Evolutionary conservation across 2,113 vertebrate species (phyloP), one percentile per base, ranked within the genome.

Genomic region (Myotis davidii): DNA sequence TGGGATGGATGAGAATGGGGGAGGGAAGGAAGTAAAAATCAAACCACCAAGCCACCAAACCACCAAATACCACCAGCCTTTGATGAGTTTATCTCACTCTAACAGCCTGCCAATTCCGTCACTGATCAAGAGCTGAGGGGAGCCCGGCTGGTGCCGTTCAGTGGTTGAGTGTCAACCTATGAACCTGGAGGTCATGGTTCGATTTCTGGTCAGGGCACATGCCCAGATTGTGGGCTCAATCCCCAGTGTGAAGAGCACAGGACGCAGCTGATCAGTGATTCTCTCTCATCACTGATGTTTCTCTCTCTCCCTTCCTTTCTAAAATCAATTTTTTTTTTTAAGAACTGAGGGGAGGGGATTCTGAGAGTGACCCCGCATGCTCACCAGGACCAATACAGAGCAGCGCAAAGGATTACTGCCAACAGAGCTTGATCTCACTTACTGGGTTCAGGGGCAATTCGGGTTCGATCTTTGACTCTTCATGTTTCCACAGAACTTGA

Each of bases 31-130:
- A 59, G 52, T 14, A 45, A 50, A 88, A 64, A 69, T 72, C 7
- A 70, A 52, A 85, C 25, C 39, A 89, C 83, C 7, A 70, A 52
- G 82, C 25, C 39, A 89, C 83, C 5, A 77, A 70, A 92, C 6
- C 25, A 69, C 56, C 32, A 84, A 96, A 59, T 64, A 59, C 23
- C 77, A 42, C n/a, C 48, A 73, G 34, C 4, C 59, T 83, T 42
- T 37, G 78, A 54, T 1, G 42, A 82, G 32, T 93, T 90, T 94
- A 87, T 94, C 85, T 96, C 65, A 45, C 27, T 52, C 37, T 1
- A 6, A 18, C 34, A 81, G 67, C 79, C 93, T 87, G 45, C 48
- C 11, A n/a, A 34, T 59, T 54, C 27, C 21, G 78, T 79, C 56
- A 56, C 0, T 65, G 59, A 87, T 18, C 2, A 11, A 72, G 61